Base-by-base conservation (phyloP, 1,140 invertebrate species). In the Oscheius sp. region DNA sequence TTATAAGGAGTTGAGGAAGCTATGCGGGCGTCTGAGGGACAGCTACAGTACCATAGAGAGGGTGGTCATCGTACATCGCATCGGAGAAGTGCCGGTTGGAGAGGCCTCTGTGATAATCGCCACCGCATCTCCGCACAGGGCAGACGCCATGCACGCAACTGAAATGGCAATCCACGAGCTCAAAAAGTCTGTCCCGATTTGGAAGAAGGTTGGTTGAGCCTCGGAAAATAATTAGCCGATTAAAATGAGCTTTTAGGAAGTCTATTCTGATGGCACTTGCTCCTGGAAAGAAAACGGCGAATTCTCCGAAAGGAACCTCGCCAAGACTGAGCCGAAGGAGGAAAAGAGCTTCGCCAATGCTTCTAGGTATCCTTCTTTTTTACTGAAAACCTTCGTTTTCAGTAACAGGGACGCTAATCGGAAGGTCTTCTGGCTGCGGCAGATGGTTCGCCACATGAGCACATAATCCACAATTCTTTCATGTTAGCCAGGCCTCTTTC, bases 81-180 rank as follows among this genome's bases (percentile, higher is more conserved):
- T 74, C 7, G 68, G 92, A 35, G 85, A 87, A 72, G 94, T 97
- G n/a, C 90, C 91, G n/a, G 89, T 94, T 2, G 88, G 88, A 73
- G 92, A 97, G 87, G 89, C 91, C 1, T 95, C 93, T 82, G 90
- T 98, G 20, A 88, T 95, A 7, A 94, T 97, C 77, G 93, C 91
- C 0, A 88, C 93, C 46, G 93, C 92, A 46, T 93, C 94, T 13
- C 89, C 91, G 0, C 95, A 97, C 84, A 87, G 95, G 64, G 85
- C 88, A 72, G 91, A 92, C 68, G 91, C 92, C 3, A 85, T 97
- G 3, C 88, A 90, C 80, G 92, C 93, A 38, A 90, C 93, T 0
- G 88, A 91, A 55, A 91, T 88, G 87, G 91, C 91, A 69, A 94
- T 98, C 69, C 90, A 97, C 79, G 87, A 87, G 73, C 85, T 97